Evolutionary conservation across 2,797 vertebrate genomes (phyloP), one percentile per base, ranked within the genome.

Genomic region (Xenopus petersii): DNA sequence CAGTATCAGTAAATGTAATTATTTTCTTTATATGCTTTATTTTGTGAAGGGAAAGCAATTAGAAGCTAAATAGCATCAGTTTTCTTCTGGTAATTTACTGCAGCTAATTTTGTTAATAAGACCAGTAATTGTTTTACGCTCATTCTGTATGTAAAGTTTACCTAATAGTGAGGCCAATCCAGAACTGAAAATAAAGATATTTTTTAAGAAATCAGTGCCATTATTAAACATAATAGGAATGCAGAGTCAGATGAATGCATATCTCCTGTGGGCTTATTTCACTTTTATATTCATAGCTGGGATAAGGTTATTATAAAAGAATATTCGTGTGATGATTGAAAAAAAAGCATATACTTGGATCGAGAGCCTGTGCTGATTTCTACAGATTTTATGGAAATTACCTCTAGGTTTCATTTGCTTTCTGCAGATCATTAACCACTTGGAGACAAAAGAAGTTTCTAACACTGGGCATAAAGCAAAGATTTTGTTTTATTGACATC

Each of bases 61-160:
- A 88, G 80, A 71, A 87, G 80, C 73, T 86, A 88, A 88, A 85
- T 86, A 87, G 83, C 75, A 87, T 87, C 85, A 83, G 84, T 85
- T 86, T 85, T 79, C 83, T 84, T 87, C 84, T 85, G 84, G 83
- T 82, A 88, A 86, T 88, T 88, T 88, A 88, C 84, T 86, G 77
- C 81, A 79, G 81, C 70, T 84, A 83, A 89, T 89, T 83, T 86
- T 82, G 82, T 82, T 86, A 89, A 85, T 88, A 85, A 84, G 74
- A 82, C 82, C 79, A 77, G 81, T 86, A 77, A 82, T 85, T 84
- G 85, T 86, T 86, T 85, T 87, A 88, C 24, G 10, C 77, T 87
- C 68, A 75, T 89, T 87, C 81, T 76, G 79, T 84, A 80, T 81
- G 81, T 88, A 83, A 72, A 76, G 81, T 88, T 88, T 88, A 82